Base-by-base conservation (phyloP, 2,113 vertebrate genomes). In the Anguilla japonica region DNA sequence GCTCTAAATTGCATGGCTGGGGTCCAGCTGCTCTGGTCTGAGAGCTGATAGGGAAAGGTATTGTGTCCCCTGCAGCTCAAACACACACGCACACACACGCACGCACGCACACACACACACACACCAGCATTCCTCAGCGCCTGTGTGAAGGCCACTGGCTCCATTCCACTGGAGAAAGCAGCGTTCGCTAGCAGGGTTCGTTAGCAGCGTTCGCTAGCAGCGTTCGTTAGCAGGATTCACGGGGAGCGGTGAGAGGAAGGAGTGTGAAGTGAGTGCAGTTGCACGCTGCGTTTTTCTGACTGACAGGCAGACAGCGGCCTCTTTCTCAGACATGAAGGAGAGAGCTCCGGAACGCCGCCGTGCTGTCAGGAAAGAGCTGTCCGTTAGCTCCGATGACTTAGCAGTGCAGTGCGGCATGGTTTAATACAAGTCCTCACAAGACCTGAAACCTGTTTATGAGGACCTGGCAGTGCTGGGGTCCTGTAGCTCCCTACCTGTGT, bases 341-440 rank as follows among this genome's bases (percentile, higher is more conserved):
- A 57, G 82, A 34, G 22, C 29, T 18, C 15, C n/a, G 39, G 82
- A 83, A 41, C 41, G 34, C 41, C 34, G 22, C 18, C 15, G 39
- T 50, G 9, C 26, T 34, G n/a, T 86, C 78, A 43, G 78, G 57
- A 34, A 50, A 41, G 40, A 29, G 2, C 18, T 63, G 29, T n/a
- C 7, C 60, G n/a, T 29, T 67, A 67, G 15, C 71, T 79, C 34
- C 84, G 84, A 87, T 82, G 84, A 89, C 88, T 87, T 87, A 81
- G 87, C 75, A 79, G 86, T 41, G 84, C 43, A 75, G 60, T 83
- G 57, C 71, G 63, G 43, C 16, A 20, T 71, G 84, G 18, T 26
- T 67, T 83, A 79, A 82, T 41, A n/a, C 83, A 85, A 53, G 60
- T 78, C 13, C 39, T 8, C 1, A 39, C 41, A 5, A 78, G 71